Evolutionary conservation across 2,113 vertebrate species (phyloP).

Genomic region (Hirundichthys speculiger): DNA sequence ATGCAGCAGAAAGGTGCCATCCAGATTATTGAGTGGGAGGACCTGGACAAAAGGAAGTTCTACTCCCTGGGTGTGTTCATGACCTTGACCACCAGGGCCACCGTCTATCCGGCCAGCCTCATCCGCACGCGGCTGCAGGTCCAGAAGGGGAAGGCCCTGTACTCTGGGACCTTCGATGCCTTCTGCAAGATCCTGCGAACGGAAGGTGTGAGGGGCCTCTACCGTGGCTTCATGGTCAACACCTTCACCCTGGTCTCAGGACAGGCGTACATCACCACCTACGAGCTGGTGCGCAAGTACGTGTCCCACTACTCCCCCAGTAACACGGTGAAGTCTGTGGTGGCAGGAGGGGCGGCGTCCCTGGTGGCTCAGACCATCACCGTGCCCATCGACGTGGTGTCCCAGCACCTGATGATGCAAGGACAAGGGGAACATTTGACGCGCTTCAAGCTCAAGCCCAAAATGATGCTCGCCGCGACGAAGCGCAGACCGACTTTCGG

Average conservation of each 20-base stretch:
- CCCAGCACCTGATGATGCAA: constrained; percentile 98
- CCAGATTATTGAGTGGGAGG: constrained; percentile 98
- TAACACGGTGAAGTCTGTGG: constrained; percentile 92
- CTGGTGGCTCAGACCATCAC: constrained; percentile 98
- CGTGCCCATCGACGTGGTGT: constrained; percentile 93
- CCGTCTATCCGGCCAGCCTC: constrained; percentile 93
- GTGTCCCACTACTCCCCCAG: constrained; percentile 87
- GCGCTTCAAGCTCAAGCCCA: constrained; percentile 85
- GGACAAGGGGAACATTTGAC: constrained; percentile 88
- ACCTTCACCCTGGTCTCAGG: constrained; percentile 93
- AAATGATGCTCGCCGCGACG: constrained; percentile 47
- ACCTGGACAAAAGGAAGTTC: constrained; percentile 98
- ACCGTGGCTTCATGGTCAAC: constrained; percentile 95
- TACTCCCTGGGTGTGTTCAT: constrained; percentile 93
- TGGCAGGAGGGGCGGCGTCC: constrained; percentile 92
- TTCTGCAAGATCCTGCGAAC: constrained; percentile 90
- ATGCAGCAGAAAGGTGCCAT: constrained; percentile 88
- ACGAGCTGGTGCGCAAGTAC: constrained; percentile 92
- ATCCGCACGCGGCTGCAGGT: constrained; percentile 94
- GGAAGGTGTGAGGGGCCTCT: constrained; percentile 88
- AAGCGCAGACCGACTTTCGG: constrained; percentile 84
- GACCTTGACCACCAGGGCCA: constrained; percentile 93
- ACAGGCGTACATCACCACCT: constrained; percentile 96
- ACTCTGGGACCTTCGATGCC: constrained; percentile 91
- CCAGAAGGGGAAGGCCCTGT: constrained; percentile 92